Base-by-base conservation (phyloP, 2,888 invertebrate genomes). In the Uropetala carovei region DNA sequence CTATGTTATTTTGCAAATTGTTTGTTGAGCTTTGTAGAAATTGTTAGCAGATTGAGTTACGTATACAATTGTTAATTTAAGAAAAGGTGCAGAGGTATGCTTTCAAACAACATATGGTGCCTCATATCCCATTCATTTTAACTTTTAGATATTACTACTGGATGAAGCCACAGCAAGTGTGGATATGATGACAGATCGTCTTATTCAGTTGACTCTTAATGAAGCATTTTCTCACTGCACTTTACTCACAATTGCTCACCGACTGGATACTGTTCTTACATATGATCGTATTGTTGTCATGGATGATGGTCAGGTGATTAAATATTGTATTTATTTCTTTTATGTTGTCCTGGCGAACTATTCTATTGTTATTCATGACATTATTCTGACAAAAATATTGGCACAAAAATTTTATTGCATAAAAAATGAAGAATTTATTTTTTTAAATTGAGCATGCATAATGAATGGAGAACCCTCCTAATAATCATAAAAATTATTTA, bases 121-220 rank as follows among this genome's bases (percentile, higher is more conserved):
- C 43, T 43, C 5, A 5, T 92, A 18, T 18, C 2, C 16, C 10
- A 18, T 89, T 43, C 10, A 75, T n/a, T 14, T 22, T 91, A 22
- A 92, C 92, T 10, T 93, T 94, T 43, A 89, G 94, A 95, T 96
- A 57, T 94, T 96, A 22, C 94, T 96, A 14, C 94, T 96, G 92
- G 96, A 96, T 93, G 96, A 96, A 94, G 96, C 96, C 0, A 96
- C 96, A 3, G 96, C 96, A 0, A 95, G 96, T 0, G 95, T 96
- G 5, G 96, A 96, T 94, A 94, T 95, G 57, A 95, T 95, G 93
- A 96, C 96, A 0, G 96, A 96, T 93, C 95, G 95, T 16, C 94
- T 96, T 43, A 96, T 96, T 92, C 96, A 96, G 94, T 94, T 94
- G 22, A 95, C 96, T 16, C 95, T 96, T 93, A 94, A 94, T 60